Evolutionary conservation across 2,888 invertebrate genomes (phyloP).

Genomic region (Oxyteleia sp.): DNA sequence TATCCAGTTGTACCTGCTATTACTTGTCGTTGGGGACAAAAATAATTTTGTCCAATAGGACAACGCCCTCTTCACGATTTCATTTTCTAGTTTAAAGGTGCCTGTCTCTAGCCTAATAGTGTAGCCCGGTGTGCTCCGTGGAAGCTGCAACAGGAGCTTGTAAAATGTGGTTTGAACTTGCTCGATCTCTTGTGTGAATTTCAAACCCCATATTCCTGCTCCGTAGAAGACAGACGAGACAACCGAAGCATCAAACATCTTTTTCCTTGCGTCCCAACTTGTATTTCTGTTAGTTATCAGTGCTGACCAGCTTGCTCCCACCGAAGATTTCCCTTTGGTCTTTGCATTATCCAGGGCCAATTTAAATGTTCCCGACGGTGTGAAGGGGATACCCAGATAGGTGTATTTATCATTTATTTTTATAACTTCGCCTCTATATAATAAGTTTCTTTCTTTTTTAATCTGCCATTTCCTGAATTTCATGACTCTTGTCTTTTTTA

Average conservation of each 20-base stretch:
- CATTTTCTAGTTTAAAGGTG: conserved; percentile 2
- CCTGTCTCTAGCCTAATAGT: conserved; percentile 14
- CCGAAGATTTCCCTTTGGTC: conserved; percentile 26
- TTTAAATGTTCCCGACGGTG: too few species aligned
- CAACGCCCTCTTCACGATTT: conserved; percentile 5
- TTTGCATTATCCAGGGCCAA: too few species aligned
- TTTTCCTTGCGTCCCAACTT: conserved; percentile 27
- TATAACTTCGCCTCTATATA: too few species aligned
- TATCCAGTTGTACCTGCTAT: too few species aligned
- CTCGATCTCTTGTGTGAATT: conserved; percentile 9
- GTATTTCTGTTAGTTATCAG: conserved; percentile 27
- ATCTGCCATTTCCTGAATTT: too few species aligned
- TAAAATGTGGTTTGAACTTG: conserved; percentile 16
- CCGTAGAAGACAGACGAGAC: conserved; percentile 18
- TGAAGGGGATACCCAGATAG: too few species aligned
- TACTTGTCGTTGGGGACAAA: too few species aligned
- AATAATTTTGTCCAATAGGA: background rate
- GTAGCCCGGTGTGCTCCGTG: conserved; percentile 14
- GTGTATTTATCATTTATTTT: too few species aligned
- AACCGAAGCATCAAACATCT: conserved; percentile 28
- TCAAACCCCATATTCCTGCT: background rate
- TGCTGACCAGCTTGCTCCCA: conserved; percentile 34
- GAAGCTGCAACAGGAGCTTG: conserved; percentile 13
- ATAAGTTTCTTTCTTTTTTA: too few species aligned
- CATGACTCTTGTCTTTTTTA: too few species aligned